Percentiles rank a stretch among this genome's conserved stretches.
These are phyloP conservation scores for Stomatorhinus ivindoensis DNA, from an alignment of 2,113 vertebrate species.

Conservation along the genomic window DNA sequence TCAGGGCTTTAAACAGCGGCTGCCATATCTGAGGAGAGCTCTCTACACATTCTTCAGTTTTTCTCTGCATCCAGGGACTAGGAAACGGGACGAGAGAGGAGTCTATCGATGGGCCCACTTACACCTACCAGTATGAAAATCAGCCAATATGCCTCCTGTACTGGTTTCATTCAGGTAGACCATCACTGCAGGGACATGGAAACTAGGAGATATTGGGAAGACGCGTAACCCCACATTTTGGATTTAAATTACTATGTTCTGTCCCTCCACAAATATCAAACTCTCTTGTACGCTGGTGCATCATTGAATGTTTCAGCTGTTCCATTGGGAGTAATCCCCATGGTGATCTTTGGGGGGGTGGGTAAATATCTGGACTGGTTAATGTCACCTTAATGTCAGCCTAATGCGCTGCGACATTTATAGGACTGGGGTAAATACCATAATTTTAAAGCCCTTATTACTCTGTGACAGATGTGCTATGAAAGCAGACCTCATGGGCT, in stretches of 20 bases:
- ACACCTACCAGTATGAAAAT: neutral
- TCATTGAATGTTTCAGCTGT: neutral
- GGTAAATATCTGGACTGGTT: neutral
- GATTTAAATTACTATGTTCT: neutral
- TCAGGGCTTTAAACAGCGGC: neutral
- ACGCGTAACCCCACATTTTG: neutral
- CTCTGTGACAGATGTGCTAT: neutral
- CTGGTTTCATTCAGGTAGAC: neutral
- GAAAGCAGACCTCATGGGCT: neutral
- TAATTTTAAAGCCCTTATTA: conserved; percentile 2
- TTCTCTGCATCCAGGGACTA: neutral
- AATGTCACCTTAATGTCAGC: neutral
- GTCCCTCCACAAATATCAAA: neutral
- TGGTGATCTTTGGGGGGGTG: neutral
- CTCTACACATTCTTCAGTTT: neutral
- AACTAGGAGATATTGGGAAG: neutral
- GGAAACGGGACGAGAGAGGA: neutral
- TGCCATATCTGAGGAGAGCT: neutral
- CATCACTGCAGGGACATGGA: neutral
- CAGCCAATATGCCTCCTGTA: neutral
- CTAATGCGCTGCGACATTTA: neutral
- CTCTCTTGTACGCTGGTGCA: neutral
- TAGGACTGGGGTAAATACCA: neutral
- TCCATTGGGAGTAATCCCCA: neutral
- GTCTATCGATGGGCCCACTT: neutral